Evolutionary conservation across 2,888 invertebrate genomes (phyloP), one percentile per base, ranked within the genome.

Genomic region (Sphaerophoria rueppellii): DNA sequence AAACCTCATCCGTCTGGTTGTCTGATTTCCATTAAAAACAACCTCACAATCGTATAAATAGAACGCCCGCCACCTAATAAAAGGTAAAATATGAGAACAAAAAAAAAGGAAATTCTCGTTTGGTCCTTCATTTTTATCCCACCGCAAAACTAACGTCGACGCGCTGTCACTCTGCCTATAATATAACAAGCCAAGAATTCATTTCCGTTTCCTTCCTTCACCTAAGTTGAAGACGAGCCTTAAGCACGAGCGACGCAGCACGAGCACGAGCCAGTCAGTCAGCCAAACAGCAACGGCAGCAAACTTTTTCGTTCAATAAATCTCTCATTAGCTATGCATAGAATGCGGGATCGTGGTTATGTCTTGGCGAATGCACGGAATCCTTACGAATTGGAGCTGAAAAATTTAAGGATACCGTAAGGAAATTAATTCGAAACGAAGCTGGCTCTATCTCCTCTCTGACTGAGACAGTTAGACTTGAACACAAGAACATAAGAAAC

Each of bases 321-420:
- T 75, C 83, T 83, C 80, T 83, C 75, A 83, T 83, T 83, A 83
- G 75, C 71, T 83, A 83, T 83, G 83, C 83, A 83, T 80, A 72
- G 75, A 83, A 80, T 74, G 75, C 72, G 69, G 24, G 46, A 82
- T 72, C 67, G 79, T 71, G 80, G 65, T 55, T 79, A 67, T 57
- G 71, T 43, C 65, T 65, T 71, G 14, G 35, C n/a, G 60, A 83
- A 83, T 83, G 83, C 75, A 72, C 72, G 57, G 65, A 75, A 67
- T 79, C 79, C 79, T 67, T 72, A 71, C 75, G 75, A 80, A 83
- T 83, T 75, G 80, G 83, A 83, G 80, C 80, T 75, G 80, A 75
- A 67, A 67, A 67, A 67, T 67, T 67, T 67, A 67, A 67, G 67
- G 67, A 67, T 67, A 67, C 67, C 40, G 52, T 52, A 67, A 67